Conservation (phyloP, 2,888 invertebrate species). For the Bombylius major region DNA sequence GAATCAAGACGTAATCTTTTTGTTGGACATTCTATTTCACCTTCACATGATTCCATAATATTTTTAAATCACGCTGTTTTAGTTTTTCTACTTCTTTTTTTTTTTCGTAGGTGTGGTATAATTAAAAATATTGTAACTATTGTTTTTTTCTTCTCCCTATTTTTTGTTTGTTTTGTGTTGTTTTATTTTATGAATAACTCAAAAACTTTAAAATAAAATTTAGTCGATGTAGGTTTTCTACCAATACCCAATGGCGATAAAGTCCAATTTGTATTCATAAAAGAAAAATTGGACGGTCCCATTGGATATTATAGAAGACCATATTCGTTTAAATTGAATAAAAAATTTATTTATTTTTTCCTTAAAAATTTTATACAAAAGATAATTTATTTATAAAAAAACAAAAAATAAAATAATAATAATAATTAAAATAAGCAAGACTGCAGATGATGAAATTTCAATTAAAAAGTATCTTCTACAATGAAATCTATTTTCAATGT, state of each 20-base stretch:
- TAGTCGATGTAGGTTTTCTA: slow-evolving; percentile 25
- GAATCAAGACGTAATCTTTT: no score
- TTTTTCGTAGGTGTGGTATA: background rate
- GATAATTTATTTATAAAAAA: background rate
- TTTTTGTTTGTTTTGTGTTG: background rate
- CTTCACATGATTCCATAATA: background rate
- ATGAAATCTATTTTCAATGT: background rate
- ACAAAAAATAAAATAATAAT: background rate
- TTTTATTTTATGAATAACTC: no score
- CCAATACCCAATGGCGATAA: slow-evolving; percentile 38
- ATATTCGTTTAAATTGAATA: slow-evolving; percentile 1
- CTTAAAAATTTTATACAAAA: no score
- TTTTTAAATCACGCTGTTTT: background rate
- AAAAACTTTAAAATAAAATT: background rate
- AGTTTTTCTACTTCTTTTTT: background rate
- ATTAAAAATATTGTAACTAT: background rate
- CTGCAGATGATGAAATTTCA: no score
- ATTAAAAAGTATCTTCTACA: background rate
- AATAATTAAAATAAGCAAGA: no score
- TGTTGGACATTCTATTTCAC: no score
- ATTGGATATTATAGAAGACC: slow-evolving; percentile 36
- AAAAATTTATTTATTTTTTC: no score
- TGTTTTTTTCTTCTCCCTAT: background rate
- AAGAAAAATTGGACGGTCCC: slow-evolving; percentile 34
- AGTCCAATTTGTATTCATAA: slow-evolving; percentile 33